These are phyloP conservation scores for Mastacembelus armatus DNA, from an alignment of 2,797 vertebrate genomes.

Conservation along the genomic window DNA sequence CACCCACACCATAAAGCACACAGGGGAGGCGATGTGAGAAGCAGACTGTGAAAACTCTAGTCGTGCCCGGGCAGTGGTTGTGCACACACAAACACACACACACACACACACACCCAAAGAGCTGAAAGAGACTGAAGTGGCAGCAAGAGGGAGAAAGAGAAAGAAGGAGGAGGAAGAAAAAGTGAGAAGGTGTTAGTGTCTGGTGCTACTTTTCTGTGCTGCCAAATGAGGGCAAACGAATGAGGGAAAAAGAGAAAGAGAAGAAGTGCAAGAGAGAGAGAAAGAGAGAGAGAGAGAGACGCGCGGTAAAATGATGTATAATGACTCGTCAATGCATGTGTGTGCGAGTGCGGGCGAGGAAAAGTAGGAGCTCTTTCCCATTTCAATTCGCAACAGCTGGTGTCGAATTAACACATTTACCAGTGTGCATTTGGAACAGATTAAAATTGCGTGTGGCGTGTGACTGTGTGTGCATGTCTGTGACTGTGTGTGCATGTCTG, in stretches of 20 bases:
- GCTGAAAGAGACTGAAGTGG: constrained; percentile 48
- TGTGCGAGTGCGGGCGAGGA: constrained; percentile 48
- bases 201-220: constrained; percentile 69
- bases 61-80: constrained; percentile 68
- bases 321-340: constrained; percentile 56
- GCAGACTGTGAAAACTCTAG: constrained; percentile 81
- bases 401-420: constrained; percentile 85
- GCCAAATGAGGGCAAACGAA: constrained; percentile 65
- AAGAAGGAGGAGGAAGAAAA: constrained; percentile 52
- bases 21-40: constrained; percentile 80
- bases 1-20: constrained; percentile 81
- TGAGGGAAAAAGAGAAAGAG: constrained; percentile 12
- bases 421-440: constrained; percentile 83
- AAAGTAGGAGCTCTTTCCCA: constrained; percentile 74
- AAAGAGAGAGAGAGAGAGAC: constrained; percentile 25
- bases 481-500: constrained; percentile 63
- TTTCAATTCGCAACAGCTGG: constrained; percentile 84
- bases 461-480: constrained; percentile 45
- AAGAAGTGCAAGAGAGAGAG: constrained; percentile 10
- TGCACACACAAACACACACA: constrained; percentile 36
- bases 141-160: constrained; percentile 38
- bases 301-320: constrained; percentile 58
- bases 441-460: constrained; percentile 80
- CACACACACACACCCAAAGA: constrained; percentile 33
- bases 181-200: constrained; percentile 72